These are phyloP conservation scores for Stenodera caucasica DNA, from an alignment of 2,888 invertebrate genomes.

Conservation along the genomic window DNA sequence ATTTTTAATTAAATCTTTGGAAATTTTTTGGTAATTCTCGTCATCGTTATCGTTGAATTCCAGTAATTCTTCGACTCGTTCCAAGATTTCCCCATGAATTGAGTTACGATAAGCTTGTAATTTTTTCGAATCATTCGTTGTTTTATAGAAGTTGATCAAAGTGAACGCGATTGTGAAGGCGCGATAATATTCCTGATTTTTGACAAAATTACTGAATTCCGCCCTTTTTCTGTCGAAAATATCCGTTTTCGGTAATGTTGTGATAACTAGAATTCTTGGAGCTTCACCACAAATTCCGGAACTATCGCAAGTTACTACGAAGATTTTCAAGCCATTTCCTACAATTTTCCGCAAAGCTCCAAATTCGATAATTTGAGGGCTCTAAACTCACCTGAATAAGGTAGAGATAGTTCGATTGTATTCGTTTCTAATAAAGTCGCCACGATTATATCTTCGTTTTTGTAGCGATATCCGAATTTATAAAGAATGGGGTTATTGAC, in stretches of 20 bases:
- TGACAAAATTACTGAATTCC: constrained; percentile 10
- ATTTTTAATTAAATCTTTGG: constrained; percentile 16
- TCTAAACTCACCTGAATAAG: constrained; percentile 20
- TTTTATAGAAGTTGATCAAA: constrained; percentile 15
- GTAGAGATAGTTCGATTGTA: constrained; percentile 13
- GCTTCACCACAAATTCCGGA: constrained; percentile 14
- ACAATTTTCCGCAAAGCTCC: background rate
- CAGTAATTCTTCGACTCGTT: constrained; percentile 15
- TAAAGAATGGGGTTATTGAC: constrained; percentile 23
- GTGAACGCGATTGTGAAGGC: constrained; percentile 17
- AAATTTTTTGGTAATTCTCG: constrained; percentile 2
- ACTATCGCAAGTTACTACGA: constrained; percentile 24
- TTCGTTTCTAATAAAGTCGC: constrained; percentile 12
- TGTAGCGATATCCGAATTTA: constrained; percentile 23
- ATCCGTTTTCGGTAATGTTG: background rate
- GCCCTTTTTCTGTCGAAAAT: constrained; percentile 6
- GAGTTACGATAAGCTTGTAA: background rate
- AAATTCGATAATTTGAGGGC: background rate
- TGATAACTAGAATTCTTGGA: constrained; percentile 15
- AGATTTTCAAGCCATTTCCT: constrained; percentile 20
- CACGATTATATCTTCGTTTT: constrained; percentile 8
- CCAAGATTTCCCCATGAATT: constrained; percentile 12
- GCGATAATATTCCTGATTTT: constrained; percentile 13
- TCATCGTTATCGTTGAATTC: constrained; percentile 5
- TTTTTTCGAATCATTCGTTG: background rate